Conservation (phyloP, 2,113 vertebrate species). For the Tympanuchus pallidicinctus region DNA sequence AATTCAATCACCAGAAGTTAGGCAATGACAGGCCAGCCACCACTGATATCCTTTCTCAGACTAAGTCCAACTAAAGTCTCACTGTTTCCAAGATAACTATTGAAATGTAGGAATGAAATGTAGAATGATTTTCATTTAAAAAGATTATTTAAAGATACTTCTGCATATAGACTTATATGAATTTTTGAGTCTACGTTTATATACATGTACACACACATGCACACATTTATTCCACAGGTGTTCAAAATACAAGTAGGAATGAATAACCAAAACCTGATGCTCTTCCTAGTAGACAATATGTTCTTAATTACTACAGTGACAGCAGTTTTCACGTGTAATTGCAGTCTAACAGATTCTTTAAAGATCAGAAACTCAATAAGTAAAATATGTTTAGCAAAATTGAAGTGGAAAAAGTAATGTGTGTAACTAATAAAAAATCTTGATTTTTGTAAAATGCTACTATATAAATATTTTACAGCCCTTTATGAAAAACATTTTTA, state of each 20-base stretch:
- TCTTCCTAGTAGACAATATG: neutral
- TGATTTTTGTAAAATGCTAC: neutral
- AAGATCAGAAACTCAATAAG: neutral
- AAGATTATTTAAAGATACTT: neutral
- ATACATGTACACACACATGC: too few relatives aligned
- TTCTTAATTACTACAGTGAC: neutral
- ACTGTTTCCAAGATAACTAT: neutral
- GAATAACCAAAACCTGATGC: neutral
- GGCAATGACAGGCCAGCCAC: neutral
- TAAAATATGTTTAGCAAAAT: neutral
- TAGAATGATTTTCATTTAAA: neutral
- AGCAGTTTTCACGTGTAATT: neutral
- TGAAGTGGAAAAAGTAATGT: neutral
- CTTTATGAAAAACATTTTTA: slow-evolving; percentile 9
- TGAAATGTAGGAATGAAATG: neutral
- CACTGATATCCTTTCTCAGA: neutral
- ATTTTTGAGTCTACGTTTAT: neutral
- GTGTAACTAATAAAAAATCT: neutral
- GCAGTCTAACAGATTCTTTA: neutral
- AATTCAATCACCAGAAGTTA: neutral
- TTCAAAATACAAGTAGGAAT: neutral
- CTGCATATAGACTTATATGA: rapidly evolving
- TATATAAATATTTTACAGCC: neutral
- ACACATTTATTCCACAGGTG: neutral
- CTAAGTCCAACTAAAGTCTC: neutral